Evolutionary conservation across 2,888 invertebrate genomes (phyloP), one percentile per base, ranked within the genome.

Genomic region (Drosophila mimica): DNA sequence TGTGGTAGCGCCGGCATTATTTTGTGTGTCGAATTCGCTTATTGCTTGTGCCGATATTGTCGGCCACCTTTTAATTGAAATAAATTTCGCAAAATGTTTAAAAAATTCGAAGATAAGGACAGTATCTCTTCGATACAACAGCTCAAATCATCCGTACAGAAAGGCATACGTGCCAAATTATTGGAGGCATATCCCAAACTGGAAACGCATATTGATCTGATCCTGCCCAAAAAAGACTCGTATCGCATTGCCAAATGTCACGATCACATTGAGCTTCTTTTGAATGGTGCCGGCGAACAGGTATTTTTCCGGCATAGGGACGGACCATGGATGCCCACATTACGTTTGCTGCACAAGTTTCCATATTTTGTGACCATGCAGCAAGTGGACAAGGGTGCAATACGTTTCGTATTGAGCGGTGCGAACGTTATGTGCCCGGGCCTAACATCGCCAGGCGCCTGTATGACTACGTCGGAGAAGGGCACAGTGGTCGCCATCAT

Each of bases 391-490:
- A 99, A 99, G 93, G 99, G 99, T 76, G 99, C 99, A 1, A 99
- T 99, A 83, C 95, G 98, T 69, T 99, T 99, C 94, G 99, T 99
- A 25, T 95, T 99, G 59, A 99, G 99, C 93, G 99, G 99, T 46
- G 99, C 99, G 58, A 99, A 99, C 94, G 99, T 99, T 84, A 99
- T 99, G 99, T 99, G 99, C 92, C 99, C 99, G 1, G 99, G 99
- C 0, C 94, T 99, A 68, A 99, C 99, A 0, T 99, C 99, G 0
- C 98, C 99, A 4, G 99, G 99, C 20, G 99, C 99, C 9, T 95
- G 96, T 91, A 98, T 99, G 98, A 96, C 97, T 3, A 94, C 96
- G 36, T 97, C 97, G 1, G 96, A 96, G 2, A 97, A 97, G 93
- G 97, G 96, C 70, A 96, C 97, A 9, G 96, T 97, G 70, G 97